These are phyloP conservation scores for Lasioglossum pauxillum DNA, from an alignment of 2,888 invertebrate genomes.

Conservation along the genomic window DNA sequence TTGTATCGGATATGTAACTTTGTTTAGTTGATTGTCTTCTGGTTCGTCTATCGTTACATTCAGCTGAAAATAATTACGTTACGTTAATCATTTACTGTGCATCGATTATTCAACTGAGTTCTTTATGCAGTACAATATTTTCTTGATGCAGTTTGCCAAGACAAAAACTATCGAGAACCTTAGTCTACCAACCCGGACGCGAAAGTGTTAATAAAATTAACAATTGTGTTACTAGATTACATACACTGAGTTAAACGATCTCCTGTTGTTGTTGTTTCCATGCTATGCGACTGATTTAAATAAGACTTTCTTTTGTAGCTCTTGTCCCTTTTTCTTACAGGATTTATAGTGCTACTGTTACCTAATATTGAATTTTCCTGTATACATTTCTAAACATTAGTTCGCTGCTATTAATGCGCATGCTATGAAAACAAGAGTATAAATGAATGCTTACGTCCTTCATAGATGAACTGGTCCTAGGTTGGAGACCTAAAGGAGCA, in stretches of 20 bases:
- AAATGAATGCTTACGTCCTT: slow-evolving; percentile 68
- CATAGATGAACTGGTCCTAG: slow-evolving; percentile 62
- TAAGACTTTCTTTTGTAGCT: slow-evolving; percentile 89
- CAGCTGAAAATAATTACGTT: slow-evolving; percentile 74
- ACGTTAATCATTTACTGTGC: slow-evolving; percentile 12
- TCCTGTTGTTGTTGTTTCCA: slow-evolving; percentile 81
- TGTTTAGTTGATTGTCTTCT: slow-evolving; percentile 70
- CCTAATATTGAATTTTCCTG: slow-evolving; percentile 78
- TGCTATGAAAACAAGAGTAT: background rate
- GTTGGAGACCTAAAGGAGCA: slow-evolving; percentile 63
- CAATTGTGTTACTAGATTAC: slow-evolving; percentile 10
- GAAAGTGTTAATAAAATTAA: background rate
- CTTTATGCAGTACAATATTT: background rate
- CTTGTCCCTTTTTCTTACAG: slow-evolving; percentile 86
- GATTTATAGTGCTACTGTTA: slow-evolving; percentile 70
- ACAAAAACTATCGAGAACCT: background rate
- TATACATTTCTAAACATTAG: slow-evolving; percentile 40
- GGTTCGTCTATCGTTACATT: slow-evolving; percentile 72
- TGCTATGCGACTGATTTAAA: slow-evolving; percentile 86
- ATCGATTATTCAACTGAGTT: background rate
- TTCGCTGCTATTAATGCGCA: background rate
- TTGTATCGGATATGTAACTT: slow-evolving; percentile 65
- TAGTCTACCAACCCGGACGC: background rate
- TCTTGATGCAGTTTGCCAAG: background rate
- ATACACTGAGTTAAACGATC: slow-evolving; percentile 65